Conservation (phyloP, 2,888 invertebrate species). For the Iselma pallidipennis region DNA sequence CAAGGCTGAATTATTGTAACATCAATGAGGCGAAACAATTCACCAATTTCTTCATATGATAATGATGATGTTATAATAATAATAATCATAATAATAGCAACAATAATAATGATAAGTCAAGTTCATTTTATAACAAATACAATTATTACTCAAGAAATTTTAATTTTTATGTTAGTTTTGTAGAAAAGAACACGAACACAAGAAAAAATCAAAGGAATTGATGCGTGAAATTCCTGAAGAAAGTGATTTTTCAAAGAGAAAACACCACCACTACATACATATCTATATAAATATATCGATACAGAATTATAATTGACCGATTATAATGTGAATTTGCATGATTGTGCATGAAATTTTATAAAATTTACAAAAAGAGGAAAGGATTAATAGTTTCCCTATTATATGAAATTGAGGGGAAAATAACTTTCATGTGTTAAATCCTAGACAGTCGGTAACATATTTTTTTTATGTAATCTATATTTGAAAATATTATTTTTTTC, state of each 20-base stretch:
- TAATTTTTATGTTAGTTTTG: not conserved
- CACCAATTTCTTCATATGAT: not conserved
- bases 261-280: not conserved
- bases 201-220: not conserved
- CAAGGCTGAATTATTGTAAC: not conserved
- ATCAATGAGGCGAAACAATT: not conserved
- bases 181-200: not conserved
- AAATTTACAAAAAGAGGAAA: not conserved
- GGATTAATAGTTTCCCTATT: not conserved
- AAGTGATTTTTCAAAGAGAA: not conserved
- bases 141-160: not conserved
- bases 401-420: not conserved
- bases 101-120: not conserved
- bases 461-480: no score
- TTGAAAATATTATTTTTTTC: no score
- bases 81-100: not conserved
- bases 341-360: not conserved
- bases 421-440: not conserved
- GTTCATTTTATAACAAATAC: not conserved
- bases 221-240: not conserved
- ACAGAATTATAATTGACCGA: not conserved
- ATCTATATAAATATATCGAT: not conserved
- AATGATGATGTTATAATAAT: no score
- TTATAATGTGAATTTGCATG: not conserved
- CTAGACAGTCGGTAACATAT: not conserved